Percentiles rank a stretch among this genome's conserved stretches.
These are phyloP conservation scores for Gymnorhina tibicen DNA, from an alignment of 2,113 vertebrate genomes.

Conservation along the genomic window DNA sequence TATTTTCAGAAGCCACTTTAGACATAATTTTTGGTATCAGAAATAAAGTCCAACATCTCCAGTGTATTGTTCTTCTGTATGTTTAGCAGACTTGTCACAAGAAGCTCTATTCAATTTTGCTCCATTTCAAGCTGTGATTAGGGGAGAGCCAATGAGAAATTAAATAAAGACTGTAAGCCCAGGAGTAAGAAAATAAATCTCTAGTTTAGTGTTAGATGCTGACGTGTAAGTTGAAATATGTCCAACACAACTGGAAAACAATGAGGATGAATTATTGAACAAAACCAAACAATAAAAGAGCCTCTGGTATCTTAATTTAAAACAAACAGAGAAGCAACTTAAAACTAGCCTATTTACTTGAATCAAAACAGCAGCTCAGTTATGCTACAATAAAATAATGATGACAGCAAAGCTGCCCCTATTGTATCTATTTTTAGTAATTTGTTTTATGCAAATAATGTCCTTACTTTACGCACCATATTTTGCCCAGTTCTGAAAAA, in stretches of 20 bases:
- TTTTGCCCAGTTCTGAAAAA: neutral
- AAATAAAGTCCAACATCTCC: neutral
- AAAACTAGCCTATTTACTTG: neutral
- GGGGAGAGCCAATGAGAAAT: neutral
- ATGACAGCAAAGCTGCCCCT: neutral
- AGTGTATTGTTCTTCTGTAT: neutral
- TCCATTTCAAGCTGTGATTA: neutral
- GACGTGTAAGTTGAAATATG: neutral
- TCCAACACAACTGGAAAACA: neutral
- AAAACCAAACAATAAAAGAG: neutral
- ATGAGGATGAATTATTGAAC: neutral
- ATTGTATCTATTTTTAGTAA: neutral
- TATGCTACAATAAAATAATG: neutral
- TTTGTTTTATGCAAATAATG: neutral
- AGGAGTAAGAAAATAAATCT: constrained; percentile 9
- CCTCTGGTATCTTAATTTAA: neutral
- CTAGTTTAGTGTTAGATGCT: neutral
- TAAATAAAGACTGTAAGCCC: neutral
- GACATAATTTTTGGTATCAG: neutral
- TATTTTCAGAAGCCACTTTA: neutral
- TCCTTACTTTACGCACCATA: neutral
- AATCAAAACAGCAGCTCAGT: neutral
- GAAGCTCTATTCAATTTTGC: neutral
- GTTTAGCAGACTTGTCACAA: neutral
- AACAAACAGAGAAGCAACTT: neutral